These are phyloP conservation scores for Patiria pectinifera DNA, from an alignment of 53 echinoderm and acorn worm genomes.

Conservation along the genomic window DNA sequence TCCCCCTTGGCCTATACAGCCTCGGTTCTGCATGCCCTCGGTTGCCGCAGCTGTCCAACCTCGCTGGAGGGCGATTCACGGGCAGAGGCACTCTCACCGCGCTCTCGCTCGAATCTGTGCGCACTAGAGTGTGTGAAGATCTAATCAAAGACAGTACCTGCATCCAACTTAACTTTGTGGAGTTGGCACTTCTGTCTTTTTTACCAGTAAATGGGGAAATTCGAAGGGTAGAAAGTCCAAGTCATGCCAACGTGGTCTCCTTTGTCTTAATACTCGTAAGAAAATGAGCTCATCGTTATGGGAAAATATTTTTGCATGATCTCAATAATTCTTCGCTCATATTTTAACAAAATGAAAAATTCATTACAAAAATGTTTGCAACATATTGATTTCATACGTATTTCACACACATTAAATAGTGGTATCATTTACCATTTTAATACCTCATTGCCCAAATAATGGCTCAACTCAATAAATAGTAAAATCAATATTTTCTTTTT, in stretches of 20 bases:
- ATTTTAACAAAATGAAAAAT: no score
- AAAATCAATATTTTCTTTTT: not conserved
- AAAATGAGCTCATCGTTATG: not conserved
- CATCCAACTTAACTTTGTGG: slow-evolving; percentile 17
- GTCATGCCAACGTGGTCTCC: not conserved
- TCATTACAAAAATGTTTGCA: not conserved
- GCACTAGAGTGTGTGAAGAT: slow-evolving; percentile 1
- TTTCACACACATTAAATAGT: not conserved
- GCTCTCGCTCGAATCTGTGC: not conserved
- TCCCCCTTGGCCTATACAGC: not conserved
- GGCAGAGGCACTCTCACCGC: not conserved
- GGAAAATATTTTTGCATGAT: not conserved
- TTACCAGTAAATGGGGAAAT: not conserved
- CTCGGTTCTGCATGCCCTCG: not conserved
- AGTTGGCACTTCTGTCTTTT: not conserved
- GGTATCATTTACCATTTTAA: not conserved
- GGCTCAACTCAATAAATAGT: not conserved
- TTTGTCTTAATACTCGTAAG: not conserved
- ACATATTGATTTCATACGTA: not conserved
- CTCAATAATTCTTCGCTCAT: not conserved
- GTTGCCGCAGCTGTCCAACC: slow-evolving; percentile 50
- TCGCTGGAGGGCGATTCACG: slow-evolving; percentile 47
- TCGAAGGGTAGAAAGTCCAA: not conserved
- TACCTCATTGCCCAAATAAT: not conserved
- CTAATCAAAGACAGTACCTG: slow-evolving; percentile 34